Conservation (phyloP, 2,797 vertebrate genomes). For the Lophotriccus pileatus region DNA sequence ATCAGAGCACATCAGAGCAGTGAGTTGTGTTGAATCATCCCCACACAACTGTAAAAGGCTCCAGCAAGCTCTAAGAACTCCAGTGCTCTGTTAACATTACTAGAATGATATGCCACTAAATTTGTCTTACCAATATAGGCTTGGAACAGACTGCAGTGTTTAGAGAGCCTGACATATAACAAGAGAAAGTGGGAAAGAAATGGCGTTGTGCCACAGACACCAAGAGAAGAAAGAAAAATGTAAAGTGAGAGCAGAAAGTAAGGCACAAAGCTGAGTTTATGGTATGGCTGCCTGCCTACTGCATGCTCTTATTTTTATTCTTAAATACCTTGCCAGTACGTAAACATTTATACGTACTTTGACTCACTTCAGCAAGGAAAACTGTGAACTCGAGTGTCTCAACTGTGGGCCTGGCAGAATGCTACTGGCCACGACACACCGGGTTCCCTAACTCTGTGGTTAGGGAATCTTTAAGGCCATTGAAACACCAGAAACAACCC, state of each 20-base stretch:
- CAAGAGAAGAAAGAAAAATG: not conserved
- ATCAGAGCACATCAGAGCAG: not conserved
- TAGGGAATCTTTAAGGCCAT: not conserved
- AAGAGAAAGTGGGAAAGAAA: not conserved
- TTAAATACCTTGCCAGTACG: not conserved
- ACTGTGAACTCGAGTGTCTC: not conserved
- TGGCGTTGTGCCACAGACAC: not conserved
- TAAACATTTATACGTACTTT: constrained; percentile 25
- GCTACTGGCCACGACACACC: not conserved
- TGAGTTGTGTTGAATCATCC: not conserved
- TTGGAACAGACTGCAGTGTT: not conserved
- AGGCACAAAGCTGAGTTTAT: not conserved
- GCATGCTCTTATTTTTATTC: not conserved
- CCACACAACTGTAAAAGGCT: not conserved
- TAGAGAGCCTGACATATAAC: not conserved
- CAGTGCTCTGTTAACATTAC: not conserved
- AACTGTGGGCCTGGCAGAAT: not conserved
- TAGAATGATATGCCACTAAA: not conserved
- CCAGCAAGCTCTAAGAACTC: not conserved
- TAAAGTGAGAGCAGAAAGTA: not conserved
- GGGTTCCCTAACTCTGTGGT: not conserved
- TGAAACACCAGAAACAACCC: not conserved
- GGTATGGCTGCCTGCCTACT: not conserved
- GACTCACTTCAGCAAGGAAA: not conserved
- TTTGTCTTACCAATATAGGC: not conserved